phyloP scores from a whole-genome alignment of 2,888 invertebrate species.

The Phyllotreta striolata region DNA sequence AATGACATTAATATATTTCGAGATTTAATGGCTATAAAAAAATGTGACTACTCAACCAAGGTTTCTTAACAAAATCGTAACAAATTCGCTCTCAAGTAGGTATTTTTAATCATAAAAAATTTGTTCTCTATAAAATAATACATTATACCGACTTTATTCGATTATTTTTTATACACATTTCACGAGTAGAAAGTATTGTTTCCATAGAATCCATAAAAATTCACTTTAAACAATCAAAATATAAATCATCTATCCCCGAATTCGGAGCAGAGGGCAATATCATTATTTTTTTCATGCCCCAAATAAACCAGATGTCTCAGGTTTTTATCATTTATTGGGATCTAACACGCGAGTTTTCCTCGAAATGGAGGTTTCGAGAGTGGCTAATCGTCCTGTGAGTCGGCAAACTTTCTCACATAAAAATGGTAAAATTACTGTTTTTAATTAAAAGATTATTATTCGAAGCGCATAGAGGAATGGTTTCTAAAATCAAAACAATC shows the following conservation, averaged over 20 bases:
- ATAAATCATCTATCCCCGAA: slow-evolving; percentile 10
- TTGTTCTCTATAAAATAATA: too few species aligned
- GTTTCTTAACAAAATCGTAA: too few species aligned
- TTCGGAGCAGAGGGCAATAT: slow-evolving; percentile 1
- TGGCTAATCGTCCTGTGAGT: not conserved
- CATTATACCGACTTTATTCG: not conserved
- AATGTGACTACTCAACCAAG: slow-evolving; percentile 8
- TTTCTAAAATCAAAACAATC: slow-evolving; percentile 12
- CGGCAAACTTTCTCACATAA: too few species aligned
- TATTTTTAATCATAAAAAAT: too few species aligned
- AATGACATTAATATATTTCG: slow-evolving; percentile 15
- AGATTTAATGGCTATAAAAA: slow-evolving; percentile 8
- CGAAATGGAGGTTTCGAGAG: not conserved
- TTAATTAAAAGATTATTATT: too few species aligned
- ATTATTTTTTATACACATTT: not conserved
- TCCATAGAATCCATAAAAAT: slow-evolving; percentile 3
- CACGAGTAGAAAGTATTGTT: too few species aligned
- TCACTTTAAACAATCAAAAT: slow-evolving; percentile 1
- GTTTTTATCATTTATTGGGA: slow-evolving; percentile 1
- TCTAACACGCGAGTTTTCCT: slow-evolving; percentile 11
- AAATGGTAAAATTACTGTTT: too few species aligned
- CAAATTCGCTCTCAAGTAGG: too few species aligned
- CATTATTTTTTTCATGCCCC: slow-evolving; percentile 3
- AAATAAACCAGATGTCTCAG: slow-evolving; percentile 4
- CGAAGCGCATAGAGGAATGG: too few species aligned